These are phyloP conservation scores for Poecilus cupreus DNA, from an alignment of 2,888 invertebrate species.

Conservation along the genomic window DNA sequence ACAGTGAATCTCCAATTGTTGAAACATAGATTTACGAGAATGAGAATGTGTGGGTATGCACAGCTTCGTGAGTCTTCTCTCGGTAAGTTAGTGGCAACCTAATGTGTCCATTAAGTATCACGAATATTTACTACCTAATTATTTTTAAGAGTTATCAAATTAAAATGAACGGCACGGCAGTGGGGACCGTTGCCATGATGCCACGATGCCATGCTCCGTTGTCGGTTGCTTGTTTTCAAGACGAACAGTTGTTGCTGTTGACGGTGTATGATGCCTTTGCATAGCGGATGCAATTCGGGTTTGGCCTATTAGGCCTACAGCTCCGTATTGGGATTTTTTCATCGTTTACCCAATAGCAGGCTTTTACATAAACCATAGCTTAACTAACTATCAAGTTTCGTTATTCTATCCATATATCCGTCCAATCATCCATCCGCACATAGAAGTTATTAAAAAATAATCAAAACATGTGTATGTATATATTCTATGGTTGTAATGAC, in stretches of 20 bases:
- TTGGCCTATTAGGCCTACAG: constrained; percentile 16
- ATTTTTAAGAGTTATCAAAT: constrained; percentile 40
- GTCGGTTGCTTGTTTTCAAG: no score
- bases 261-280: not conserved
- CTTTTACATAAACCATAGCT: not conserved
- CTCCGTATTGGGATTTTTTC: not conserved
- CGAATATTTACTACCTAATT: constrained; percentile 29
- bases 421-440: no score
- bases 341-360: not conserved
- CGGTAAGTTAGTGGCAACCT: constrained; percentile 21
- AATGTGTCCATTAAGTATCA: constrained; percentile 25
- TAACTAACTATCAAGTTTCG: no score
- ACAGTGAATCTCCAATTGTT: constrained; percentile 34
- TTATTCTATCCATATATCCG: no score
- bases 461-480: no score
- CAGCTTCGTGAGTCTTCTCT: not conserved
- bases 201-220: no score
- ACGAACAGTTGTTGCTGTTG: constrained; percentile 11
- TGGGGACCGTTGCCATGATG: not conserved
- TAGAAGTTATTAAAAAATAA: no score
- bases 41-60: not conserved
- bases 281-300: constrained; percentile 25
- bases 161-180: not conserved
- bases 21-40: constrained; percentile 25
- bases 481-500: no score